phyloP scores from a whole-genome alignment of 2,888 invertebrate genomes.

The Caenorhabditis doughertyi region DNA sequence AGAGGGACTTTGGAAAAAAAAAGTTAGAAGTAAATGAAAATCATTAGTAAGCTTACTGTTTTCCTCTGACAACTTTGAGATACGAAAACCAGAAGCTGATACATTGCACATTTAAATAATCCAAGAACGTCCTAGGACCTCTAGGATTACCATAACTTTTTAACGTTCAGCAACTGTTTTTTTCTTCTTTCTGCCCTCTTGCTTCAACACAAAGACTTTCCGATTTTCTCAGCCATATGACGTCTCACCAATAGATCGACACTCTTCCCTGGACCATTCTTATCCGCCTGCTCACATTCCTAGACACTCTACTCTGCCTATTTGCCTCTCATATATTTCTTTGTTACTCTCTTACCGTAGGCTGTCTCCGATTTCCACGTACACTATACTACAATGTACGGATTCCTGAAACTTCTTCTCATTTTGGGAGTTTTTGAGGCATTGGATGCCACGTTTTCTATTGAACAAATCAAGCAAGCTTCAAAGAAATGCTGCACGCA shows the following conservation, averaged over 20 bases:
- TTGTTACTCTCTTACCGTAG: not conserved
- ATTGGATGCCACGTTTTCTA: not conserved
- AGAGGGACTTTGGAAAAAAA: no score
- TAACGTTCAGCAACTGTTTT: not conserved
- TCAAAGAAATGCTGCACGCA: slow-evolving; percentile 42
- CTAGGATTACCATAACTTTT: not conserved
- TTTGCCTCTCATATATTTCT: not conserved
- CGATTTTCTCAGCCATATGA: not conserved
- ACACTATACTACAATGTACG: not conserved
- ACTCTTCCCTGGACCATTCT: not conserved
- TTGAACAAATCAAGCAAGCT: not conserved
- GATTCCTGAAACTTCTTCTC: not conserved
- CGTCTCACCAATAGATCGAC: slow-evolving; percentile 2
- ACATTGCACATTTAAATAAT: no score
- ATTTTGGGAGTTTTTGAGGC: not conserved
- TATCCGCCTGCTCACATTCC: not conserved
- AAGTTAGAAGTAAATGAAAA: no score
- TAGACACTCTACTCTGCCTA: not conserved
- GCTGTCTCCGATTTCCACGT: not conserved
- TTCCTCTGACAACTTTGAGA: no score
- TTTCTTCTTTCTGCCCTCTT: not conserved
- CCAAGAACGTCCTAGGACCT: not conserved
- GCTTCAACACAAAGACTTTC: not conserved
- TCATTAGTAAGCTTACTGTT: no score
- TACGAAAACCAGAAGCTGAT: no score